Evolutionary conservation across 2,113 vertebrate genomes (phyloP), one percentile per base, ranked within the genome.

Genomic region (Percina caprodes): DNA sequence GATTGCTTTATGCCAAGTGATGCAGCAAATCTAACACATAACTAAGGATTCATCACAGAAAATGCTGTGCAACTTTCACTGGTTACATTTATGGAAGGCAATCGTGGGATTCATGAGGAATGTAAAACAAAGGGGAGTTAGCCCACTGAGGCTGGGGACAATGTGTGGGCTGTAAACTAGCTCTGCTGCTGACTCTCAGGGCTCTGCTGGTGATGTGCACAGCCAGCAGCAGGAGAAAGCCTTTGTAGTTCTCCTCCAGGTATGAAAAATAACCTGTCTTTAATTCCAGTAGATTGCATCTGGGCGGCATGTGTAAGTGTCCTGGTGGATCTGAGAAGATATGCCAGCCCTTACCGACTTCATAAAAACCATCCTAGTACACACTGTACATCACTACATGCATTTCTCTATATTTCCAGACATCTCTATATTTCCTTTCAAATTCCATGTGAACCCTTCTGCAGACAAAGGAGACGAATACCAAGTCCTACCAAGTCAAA

Each of bases 201-300:
- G 45, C 77, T 74, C 80, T 82, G 84, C 73, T 69, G 82, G 30
- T 26, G 78, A 81, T 76, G 72, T 74, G 70, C 49, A 23, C 79
- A 83, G 73, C 62, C 80, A 82, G 74, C 79, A 76, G 82, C 77
- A 67, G 79, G 56, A 83, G 65, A 71, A 72, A 83, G 82, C 33
- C 85, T 87, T 89, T 90, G 88, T 88, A 84, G 77, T 85, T 52
- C 52, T 74, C 60, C 52, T 2, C 55, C 84, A 90, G 91, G 83
- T 91, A 88, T 79, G 70, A 86, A 61, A 42, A 55, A 60, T 42
- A 86, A 85, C 85, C 78, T 81, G 80, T 76, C 79, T 88, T 11
- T 42, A 60, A 82, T 89, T 90, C 83, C 56, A 74, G 61, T 5
- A 33, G 75, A 70, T 82, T 16, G 0, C 91, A 91, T 90, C 85